Evolutionary conservation across 2,797 vertebrate genomes (phyloP).

Genomic region (Philypnodon macrostomus): DNA sequence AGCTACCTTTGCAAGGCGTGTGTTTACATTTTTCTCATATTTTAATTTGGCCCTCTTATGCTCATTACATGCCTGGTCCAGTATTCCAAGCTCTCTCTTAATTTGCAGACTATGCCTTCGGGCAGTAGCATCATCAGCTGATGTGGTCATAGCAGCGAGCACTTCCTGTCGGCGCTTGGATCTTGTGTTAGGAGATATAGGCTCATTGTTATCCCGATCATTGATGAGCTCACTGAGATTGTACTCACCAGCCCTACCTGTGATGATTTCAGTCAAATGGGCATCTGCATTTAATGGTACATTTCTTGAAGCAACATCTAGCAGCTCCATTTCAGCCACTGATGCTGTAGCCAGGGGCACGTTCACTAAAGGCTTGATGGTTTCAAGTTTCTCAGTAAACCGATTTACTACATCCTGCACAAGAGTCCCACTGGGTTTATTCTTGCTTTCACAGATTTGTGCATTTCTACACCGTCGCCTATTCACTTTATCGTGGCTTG

Average conservation of each 20-base stretch:
- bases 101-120: slow-evolving; percentile 85
- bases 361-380: slow-evolving; percentile 81
- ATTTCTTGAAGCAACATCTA: slow-evolving; percentile 72
- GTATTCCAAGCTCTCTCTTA: slow-evolving; percentile 85
- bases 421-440: slow-evolving; percentile 72
- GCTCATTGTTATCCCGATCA: slow-evolving; percentile 82
- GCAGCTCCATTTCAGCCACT: slow-evolving; percentile 68
- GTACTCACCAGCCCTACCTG: slow-evolving; percentile 83
- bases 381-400: slow-evolving; percentile 89
- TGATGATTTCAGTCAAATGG: slow-evolving; percentile 87
- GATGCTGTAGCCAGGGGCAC: slow-evolving; percentile 66
- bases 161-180: slow-evolving; percentile 84
- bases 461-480: slow-evolving; percentile 37
- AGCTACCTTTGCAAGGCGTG: slow-evolving; percentile 25
- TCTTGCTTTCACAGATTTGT: slow-evolving; percentile 56
- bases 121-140: slow-evolving; percentile 77
- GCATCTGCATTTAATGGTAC: slow-evolving; percentile 73
- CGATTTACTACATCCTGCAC: slow-evolving; percentile 87
- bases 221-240: slow-evolving; percentile 87
- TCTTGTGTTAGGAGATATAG: slow-evolving; percentile 87
- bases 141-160: slow-evolving; percentile 76
- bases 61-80: slow-evolving; percentile 75
- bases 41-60: slow-evolving; percentile 77
- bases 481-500: slow-evolving; percentile 37
- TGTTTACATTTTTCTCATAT: slow-evolving; percentile 45